phyloP scores from a whole-genome alignment of 2,113 vertebrate species.

The Mesocricetus auratus region DNA sequence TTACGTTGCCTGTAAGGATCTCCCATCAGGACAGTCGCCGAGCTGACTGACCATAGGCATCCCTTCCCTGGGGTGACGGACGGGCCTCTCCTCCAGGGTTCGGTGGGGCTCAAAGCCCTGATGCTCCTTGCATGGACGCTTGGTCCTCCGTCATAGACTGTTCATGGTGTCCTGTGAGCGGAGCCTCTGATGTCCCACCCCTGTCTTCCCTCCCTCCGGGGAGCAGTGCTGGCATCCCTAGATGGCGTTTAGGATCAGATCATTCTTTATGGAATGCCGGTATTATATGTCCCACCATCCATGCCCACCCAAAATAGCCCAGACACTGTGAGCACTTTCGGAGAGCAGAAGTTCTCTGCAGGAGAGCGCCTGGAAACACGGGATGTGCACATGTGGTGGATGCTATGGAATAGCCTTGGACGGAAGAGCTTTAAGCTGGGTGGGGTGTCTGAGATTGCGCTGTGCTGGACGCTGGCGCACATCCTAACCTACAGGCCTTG shows the following conservation, averaged over 20 bases:
- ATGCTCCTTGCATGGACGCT: neutral
- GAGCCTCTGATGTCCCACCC: fast-evolving
- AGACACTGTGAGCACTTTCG: fast-evolving
- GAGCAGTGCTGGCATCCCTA: neutral
- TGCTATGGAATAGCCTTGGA: neutral
- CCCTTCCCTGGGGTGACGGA: neutral
- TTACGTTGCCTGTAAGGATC: neutral
- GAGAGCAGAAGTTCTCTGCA: neutral
- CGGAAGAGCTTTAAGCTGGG: neutral
- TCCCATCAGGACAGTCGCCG: neutral
- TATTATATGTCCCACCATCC: too few species aligned
- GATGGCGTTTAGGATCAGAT: neutral
- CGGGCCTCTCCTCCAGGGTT: neutral
- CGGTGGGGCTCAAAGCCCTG: fast-evolving
- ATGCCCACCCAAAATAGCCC: neutral
- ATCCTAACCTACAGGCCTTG: neutral
- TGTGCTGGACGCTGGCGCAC: fast-evolving
- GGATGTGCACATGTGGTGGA: fast-evolving
- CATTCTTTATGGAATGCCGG: neutral
- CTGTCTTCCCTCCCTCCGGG: neutral
- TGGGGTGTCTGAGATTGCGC: fast-evolving
- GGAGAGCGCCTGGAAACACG: too few species aligned
- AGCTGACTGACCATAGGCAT: fast-evolving
- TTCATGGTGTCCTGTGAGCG: neutral
- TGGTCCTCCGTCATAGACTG: neutral